Evolutionary conservation across 2,888 invertebrate species (phyloP), one percentile per base, ranked within the genome.

Genomic region (Griposia aprilina): DNA sequence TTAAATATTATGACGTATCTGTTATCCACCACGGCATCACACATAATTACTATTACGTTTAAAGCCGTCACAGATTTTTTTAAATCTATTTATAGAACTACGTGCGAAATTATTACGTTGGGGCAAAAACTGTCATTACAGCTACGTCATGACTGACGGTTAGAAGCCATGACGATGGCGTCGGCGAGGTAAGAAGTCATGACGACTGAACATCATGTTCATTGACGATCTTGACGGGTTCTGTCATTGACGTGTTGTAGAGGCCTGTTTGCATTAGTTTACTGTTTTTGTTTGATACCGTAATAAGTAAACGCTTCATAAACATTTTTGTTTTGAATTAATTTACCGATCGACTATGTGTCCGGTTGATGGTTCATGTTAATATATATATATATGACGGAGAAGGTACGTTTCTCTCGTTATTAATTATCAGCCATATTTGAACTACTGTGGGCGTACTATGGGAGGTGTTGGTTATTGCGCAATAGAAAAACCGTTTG

Each of bases 1-100:
- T 59, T 30, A 15, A 62, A 57, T 30, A 20, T 80, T 65, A 81
- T 78, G 73, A 78, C 78, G 81, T 78, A 57, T 72, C 15, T 57
- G 3, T 20, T n/a, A 55, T 57, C 26, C 7, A 41, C 20, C 11
- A 36, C 30, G 17, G 26, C 72, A 45, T 45, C 79, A 45, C 30
- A 57, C 15, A 48, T 57, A 41, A 59, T 73, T 41, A 73, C 63
- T 52, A 59, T 79, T 74, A 81, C 59, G 45, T 59, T 36, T 45
- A 45, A 36, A 59, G 20, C 20, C 82, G 82, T 74, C 82, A 66
- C 36, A 23, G 26, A n/a, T 23, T 55, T 63, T 63, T 41, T 17
- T 0, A 20, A 23, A 17, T 20, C 48, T 80, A 82, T 82, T 66
- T 82, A 82, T 66, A 80, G 76, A 82, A 30, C 23, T 41, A 17